Base-by-base conservation (phyloP, 2,888 invertebrate genomes). In the Eupeodes latifasciatus region DNA sequence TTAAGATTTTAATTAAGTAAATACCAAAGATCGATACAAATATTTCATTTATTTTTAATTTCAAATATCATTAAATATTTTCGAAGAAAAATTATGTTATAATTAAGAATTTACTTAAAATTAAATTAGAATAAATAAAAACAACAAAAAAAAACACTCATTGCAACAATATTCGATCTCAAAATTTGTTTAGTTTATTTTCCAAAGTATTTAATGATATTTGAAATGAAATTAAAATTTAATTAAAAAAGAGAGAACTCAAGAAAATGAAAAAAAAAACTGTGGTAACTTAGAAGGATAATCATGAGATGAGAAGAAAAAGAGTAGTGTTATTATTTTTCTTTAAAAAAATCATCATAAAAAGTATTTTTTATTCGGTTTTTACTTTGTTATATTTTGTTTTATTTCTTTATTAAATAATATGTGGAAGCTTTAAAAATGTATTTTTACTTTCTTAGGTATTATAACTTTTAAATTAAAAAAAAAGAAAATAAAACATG, bases 81-180 rank as follows among this genome's bases (percentile, higher is more conserved):
- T 85, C 55, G 6, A 16, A 27, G 19, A 34, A 72, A 11, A 61
- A 53, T 71, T 57, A 67, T 66, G 55, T 80, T 87, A 87, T 69
- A 55, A 78, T 84, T 84, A 87, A 80, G 87, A 84, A 80, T 74
- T 83, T 87, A 87, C 87, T 80, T 87, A 84, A 87, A 1, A 72
- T 83, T 79, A 72, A 87, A 80, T 84, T 87, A 83, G 86, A 80
- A 34, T 79, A 49, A 34, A 47, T 19, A 47, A 19, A 44, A 19
- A 62, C 16, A 62, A 62, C n/a, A 61, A 69, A 36, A n/a, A 71
- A n/a, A 80, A 71, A 61, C 66, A 87, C 83, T 87, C 87, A 87
- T 72, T 84, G 67, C 87, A 87, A 81, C 83, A 87, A 87, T 80
- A 87, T 87, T 87, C 84, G 87, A 87, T 87, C 87, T 87, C 87